phyloP scores from a whole-genome alignment of 1,140 invertebrate genomes.

The Drosophila pallidifrons region DNA sequence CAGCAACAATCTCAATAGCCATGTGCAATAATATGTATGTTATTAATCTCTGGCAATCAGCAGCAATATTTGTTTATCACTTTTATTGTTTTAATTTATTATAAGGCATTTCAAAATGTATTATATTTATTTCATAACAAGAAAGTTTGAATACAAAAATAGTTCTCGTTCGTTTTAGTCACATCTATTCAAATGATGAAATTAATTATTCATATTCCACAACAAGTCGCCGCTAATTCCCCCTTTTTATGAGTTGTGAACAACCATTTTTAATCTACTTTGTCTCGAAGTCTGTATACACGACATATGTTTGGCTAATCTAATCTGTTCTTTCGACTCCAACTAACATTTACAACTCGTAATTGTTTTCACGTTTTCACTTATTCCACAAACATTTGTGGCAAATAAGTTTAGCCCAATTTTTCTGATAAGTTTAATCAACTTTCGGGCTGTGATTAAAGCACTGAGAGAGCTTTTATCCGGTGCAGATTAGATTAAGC shows the following conservation, averaged over 20 bases:
- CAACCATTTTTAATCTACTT: neutral
- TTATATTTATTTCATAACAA: neutral
- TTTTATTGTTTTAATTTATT: neutral
- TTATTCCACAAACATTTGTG: neutral
- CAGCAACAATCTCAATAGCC: neutral
- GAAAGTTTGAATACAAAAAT: too few relatives aligned
- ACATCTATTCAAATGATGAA: neutral
- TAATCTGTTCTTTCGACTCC: neutral
- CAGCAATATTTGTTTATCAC: neutral
- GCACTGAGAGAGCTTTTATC: neutral
- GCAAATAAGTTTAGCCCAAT: slow-evolving; percentile 4
- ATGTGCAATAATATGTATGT: neutral
- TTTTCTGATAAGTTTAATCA: slow-evolving; percentile 1
- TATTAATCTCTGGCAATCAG: too few relatives aligned
- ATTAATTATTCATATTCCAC: neutral
- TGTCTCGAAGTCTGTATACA: neutral
- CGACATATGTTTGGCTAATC: neutral
- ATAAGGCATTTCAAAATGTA: neutral
- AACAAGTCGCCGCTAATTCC: neutral
- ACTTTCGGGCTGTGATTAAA: neutral
- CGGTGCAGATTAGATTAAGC: neutral
- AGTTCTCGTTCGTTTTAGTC: neutral
- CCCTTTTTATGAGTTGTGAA: neutral
- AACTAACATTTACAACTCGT: neutral
- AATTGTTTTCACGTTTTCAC: slow-evolving; percentile 8